Percentiles rank a stretch among this genome's conserved stretches.
phyloP scores from a whole-genome alignment of 2,797 vertebrate species.

The Denticeps clupeoides region DNA sequence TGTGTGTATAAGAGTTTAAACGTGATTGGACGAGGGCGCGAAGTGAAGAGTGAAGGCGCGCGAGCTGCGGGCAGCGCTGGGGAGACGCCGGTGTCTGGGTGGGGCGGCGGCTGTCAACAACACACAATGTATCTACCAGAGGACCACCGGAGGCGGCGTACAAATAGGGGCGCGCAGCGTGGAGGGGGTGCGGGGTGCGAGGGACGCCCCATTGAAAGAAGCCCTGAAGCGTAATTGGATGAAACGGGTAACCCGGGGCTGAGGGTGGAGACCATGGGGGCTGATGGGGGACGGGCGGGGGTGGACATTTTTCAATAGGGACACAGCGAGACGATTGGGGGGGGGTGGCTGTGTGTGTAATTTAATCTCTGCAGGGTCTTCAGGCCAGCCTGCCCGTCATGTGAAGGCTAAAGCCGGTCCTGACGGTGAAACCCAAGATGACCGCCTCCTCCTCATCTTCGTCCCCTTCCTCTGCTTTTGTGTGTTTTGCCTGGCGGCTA shows the following conservation, averaged over 20 bases:
- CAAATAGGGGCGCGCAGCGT: slow-evolving; percentile 27
- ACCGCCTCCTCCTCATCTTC: slow-evolving; percentile 14
- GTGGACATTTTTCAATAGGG: slow-evolving; percentile 4
- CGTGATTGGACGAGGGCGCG: too few species aligned
- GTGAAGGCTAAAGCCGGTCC: slow-evolving; percentile 48
- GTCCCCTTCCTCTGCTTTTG: background rate
- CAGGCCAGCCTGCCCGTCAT: slow-evolving; percentile 45
- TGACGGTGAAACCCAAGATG: slow-evolving; percentile 63
- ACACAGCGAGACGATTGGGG: slow-evolving; percentile 19
- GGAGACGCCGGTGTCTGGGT: background rate
- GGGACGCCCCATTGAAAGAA: slow-evolving; percentile 37
- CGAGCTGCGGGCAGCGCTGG: too few species aligned
- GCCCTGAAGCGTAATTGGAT: slow-evolving; percentile 48
- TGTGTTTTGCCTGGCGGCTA: too few species aligned
- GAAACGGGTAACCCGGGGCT: slow-evolving; percentile 44
- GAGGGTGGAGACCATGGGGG: slow-evolving; percentile 39
- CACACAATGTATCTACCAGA: slow-evolving; percentile 35
- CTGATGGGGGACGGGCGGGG: slow-evolving; percentile 8
- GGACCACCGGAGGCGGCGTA: slow-evolving; percentile 38
- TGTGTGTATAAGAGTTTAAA: slow-evolving; percentile 19
- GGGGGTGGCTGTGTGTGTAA: slow-evolving; percentile 26
- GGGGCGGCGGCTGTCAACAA: slow-evolving; percentile 24
- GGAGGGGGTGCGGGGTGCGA: slow-evolving; percentile 26
- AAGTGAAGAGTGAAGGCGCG: too few species aligned
- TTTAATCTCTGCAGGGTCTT: slow-evolving; percentile 52